A percentile compares a stretch with the other conserved stretches of the same genome.
Evolutionary conservation across 2,888 invertebrate species (phyloP).

Genomic region (Habrosyne pyritoides): DNA sequence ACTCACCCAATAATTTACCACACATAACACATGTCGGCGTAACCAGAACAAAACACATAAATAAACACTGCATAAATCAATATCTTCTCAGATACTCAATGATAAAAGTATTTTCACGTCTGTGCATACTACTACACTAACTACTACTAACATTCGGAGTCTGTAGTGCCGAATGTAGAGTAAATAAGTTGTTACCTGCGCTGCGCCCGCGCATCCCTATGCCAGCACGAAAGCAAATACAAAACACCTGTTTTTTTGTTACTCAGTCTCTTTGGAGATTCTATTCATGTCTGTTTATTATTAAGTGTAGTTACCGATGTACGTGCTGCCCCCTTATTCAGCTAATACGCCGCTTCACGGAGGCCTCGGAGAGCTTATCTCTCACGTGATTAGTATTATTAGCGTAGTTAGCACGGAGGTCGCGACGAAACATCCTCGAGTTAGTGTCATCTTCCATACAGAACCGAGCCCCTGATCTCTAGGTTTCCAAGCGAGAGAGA

Average conservation of each 20-base stretch:
- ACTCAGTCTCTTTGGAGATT: not conserved
- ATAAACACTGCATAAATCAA: not conserved
- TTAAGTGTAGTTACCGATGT: not conserved
- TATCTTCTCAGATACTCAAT: not conserved
- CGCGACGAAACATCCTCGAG: no score
- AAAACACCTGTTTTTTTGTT: conserved; percentile 3
- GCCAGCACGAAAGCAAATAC: not conserved
- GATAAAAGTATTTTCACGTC: not conserved
- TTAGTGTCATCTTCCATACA: no score
- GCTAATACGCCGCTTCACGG: no score
- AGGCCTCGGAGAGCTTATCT: no score
- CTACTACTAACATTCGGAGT: not conserved
- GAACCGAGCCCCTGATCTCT: no score
- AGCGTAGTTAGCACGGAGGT: no score
- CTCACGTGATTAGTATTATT: no score
- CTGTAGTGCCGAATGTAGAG: not conserved
- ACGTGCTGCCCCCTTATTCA: not conserved
- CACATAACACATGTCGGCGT: not conserved
- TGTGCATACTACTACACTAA: no score
- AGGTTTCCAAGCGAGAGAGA: no score
- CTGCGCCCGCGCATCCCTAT: conserved; percentile 17
- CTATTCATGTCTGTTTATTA: not conserved
- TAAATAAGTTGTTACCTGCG: conserved; percentile 11
- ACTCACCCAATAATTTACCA: not conserved
- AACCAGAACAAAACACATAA: not conserved